These are phyloP conservation scores for Erinaceus europaeus DNA, from an alignment of 2,113 vertebrate species.

Conservation along the genomic window DNA sequence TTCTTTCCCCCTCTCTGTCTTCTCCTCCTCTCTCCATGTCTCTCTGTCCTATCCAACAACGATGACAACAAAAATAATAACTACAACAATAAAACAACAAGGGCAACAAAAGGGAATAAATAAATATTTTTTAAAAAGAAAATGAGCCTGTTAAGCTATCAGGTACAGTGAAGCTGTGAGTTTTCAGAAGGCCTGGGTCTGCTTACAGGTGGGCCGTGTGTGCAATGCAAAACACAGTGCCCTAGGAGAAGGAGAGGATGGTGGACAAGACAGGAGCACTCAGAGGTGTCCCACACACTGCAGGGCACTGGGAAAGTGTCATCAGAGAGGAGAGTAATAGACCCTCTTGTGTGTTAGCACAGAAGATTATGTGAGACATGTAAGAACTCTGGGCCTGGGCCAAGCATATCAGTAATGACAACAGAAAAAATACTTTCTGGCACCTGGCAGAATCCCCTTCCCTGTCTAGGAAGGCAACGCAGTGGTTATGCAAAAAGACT, in stretches of 20 bases:
- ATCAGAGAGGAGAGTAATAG: too few species aligned
- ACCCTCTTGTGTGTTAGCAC: not conserved
- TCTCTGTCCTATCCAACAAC: too few species aligned
- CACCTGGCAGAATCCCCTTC: not conserved
- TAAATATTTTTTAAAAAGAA: too few species aligned
- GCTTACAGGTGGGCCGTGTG: not conserved
- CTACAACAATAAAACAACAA: too few species aligned
- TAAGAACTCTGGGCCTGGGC: rapidly evolving
- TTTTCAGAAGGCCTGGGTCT: not conserved
- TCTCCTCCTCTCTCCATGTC: not conserved
- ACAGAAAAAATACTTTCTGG: not conserved
- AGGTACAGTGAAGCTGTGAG: too few species aligned
- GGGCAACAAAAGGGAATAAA: too few species aligned
- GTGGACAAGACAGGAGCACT: not conserved
- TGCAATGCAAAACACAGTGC: not conserved
- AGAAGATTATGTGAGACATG: not conserved
- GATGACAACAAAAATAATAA: too few species aligned
- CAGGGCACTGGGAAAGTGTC: too few species aligned
- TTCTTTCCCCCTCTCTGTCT: not conserved
- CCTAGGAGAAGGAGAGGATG: not conserved
- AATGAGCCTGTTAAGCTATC: too few species aligned
- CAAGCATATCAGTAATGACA: not conserved
- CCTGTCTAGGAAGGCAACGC: too few species aligned
- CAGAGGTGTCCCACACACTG: too few species aligned
- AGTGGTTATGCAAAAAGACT: too few species aligned